Evolutionary conservation across 2,888 invertebrate species (phyloP), one percentile per base, ranked within the genome.

Genomic region (Caradrina kadenii): DNA sequence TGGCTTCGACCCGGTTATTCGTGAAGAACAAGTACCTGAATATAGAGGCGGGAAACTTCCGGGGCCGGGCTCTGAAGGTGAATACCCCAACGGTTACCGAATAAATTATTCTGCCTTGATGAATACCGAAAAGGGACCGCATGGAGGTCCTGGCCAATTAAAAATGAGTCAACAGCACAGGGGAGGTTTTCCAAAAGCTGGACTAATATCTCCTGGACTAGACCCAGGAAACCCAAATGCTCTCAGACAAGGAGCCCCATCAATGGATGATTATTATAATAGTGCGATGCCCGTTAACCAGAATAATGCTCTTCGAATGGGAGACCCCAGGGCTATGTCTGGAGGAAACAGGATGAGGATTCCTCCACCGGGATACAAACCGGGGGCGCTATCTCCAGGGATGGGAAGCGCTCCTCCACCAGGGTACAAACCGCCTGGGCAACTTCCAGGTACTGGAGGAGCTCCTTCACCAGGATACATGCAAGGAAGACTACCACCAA

Each of bases 71-170:
- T 72, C 76, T 7, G 76, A 77, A 50, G 35, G 19, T 11, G 4
- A 45, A 72, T 17, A 77, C 77, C 76, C 2, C 48, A 77, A 13
- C 77, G 76, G 45, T 45, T 13, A 76, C 56, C 42, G 39, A 60
- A 26, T 49, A 35, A 10, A 0, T 21, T 48, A 54, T 10, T 0
- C 0, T 7, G 17, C 42, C 3, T 2, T 15, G 8, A 13, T 10
- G 0, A 21, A 49, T 5, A 6, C 22, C 10, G 2, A 5, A 21
- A 13, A 13, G 22, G 17, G 17, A 49, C 5, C 17, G 11, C 1
- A 15, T 10, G 21, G 15, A n/a, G 60, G 19, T 45, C 0, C 2
- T 15, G 42, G 42, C 48, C 5, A 69, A 52, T n/a, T 10, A 54
- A 61, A 39, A 0, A 49, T 17, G 17, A 15, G 15, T 21, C 39